Evolutionary conservation across 2,113 vertebrate genomes (phyloP), one percentile per base, ranked within the genome.

Genomic region (Cottus gobio): DNA sequence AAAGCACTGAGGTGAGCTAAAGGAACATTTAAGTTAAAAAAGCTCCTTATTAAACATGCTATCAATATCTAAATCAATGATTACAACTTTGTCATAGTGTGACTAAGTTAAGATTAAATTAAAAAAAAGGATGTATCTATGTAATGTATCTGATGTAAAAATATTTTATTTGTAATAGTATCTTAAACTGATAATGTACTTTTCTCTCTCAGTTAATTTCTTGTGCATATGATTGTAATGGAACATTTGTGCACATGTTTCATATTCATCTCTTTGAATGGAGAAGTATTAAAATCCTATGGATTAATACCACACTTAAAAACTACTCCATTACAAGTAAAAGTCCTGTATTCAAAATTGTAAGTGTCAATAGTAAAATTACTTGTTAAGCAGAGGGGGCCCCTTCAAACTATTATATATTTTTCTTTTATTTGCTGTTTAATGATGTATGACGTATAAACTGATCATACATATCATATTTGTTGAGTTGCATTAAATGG

Each of bases 1-100:
- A 71, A 81, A 84, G 81, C 65, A 57, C 48, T 37, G 76, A 72
- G 34, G 63, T 24, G 20, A 80, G 62, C 64, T 63, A 58, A 31
- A 58, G 13, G 15, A 58, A 58, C 57, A 31, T 58, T 9, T 18
- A 58, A 58, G 57, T 16, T 5, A 18, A 30, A 60, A 46, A 61
- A 16, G 7, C 37, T 28, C 37, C n/a, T 46, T 71, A 16, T 18
- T 42, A 24, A 56, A 71, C 34, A 39, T 20, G 31, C 37, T 8
- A 57, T 44, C 1, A 16, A 31, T 60, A 15, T 58, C 15, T 39
- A 57, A 39, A 71, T 18, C 34, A 20, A 11, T 52, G 3, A 48
- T 24, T 48, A 4, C 9, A 36, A 13, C 11, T 30, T 42, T 30
- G 30, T 20, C 7, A 30, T 61, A 3, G 44, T 62, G 28, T 73